Percentiles rank a stretch among this genome's conserved stretches.
These are phyloP conservation scores for Drosophila baimaii DNA, from an alignment of 1,140 invertebrate species.

Conservation along the genomic window DNA sequence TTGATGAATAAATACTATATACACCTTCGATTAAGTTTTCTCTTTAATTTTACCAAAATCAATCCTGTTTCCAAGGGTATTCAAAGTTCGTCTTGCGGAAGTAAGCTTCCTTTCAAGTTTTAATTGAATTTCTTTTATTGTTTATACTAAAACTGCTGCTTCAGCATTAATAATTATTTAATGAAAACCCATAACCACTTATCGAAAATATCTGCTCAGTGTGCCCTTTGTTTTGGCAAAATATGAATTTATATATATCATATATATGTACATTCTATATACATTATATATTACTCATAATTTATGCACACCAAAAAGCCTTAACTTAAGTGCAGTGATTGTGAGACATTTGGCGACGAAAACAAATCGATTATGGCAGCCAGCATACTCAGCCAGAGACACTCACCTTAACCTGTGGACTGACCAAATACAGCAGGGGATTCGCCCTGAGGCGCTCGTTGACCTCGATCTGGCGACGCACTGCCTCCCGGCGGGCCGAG, in stretches of 20 bases:
- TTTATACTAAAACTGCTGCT: background rate
- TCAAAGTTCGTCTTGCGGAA: too few relatives aligned
- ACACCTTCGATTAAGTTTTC: too few relatives aligned
- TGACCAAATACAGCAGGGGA: slow-evolving; percentile 96
- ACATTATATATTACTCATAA: slow-evolving; percentile 9
- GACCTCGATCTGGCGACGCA: slow-evolving; percentile 95
- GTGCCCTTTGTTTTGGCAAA: slow-evolving; percentile 1
- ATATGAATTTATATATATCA: background rate
- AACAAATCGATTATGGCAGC: slow-evolving; percentile 12
- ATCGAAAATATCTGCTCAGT: slow-evolving; percentile 1
- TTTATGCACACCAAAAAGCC: slow-evolving; percentile 1
- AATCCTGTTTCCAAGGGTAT: too few relatives aligned
- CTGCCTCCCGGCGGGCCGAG: slow-evolving; percentile 95
- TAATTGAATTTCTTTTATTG: background rate
- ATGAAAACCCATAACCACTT: background rate
- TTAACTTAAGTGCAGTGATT: slow-evolving; percentile 10
- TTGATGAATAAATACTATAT: too few relatives aligned
- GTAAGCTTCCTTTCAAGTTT: too few relatives aligned
- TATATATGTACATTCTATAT: background rate
- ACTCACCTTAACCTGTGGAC: slow-evolving; percentile 97
- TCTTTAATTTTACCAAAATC: too few relatives aligned
- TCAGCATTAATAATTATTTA: slow-evolving; percentile 7
- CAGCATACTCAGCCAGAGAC: slow-evolving; percentile 2
- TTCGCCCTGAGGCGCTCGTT: slow-evolving; percentile 96
- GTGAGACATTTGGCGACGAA: slow-evolving; percentile 3